Evolutionary conservation across 2,113 vertebrate species (phyloP).

Genomic region (Plectropomus leopardus): DNA sequence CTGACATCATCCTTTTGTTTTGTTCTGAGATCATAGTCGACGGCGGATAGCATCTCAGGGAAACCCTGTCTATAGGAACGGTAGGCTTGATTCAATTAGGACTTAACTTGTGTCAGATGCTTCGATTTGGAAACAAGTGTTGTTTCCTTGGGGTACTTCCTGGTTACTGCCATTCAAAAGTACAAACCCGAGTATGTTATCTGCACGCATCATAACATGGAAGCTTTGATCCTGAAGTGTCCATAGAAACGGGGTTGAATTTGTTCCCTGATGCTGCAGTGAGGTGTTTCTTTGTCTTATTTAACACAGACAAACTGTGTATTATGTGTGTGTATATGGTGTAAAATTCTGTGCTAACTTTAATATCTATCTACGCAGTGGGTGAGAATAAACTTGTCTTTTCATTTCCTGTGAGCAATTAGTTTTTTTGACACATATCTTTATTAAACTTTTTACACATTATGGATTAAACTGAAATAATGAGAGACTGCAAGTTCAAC

Average conservation of each 20-base stretch:
- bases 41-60: slow-evolving; percentile 48
- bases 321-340: background rate
- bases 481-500: too few species aligned
- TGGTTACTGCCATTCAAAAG: slow-evolving; percentile 57
- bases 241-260: slow-evolving; percentile 8
- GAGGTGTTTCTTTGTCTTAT: slow-evolving; percentile 8
- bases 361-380: background rate
- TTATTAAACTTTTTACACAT: too few species aligned
- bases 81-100: slow-evolving; percentile 71
- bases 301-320: background rate
- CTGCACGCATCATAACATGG: slow-evolving; percentile 41
- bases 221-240: slow-evolving; percentile 49
- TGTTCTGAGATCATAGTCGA: slow-evolving; percentile 55
- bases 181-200: slow-evolving; percentile 31
- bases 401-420: background rate
- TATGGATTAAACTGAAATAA: too few species aligned
- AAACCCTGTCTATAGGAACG: slow-evolving; percentile 52
- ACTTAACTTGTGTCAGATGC: slow-evolving; percentile 75
- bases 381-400: background rate
- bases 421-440: too few species aligned
- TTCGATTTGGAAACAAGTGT: slow-evolving; percentile 46
- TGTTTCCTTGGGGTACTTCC: slow-evolving; percentile 66
- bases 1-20: slow-evolving; percentile 69
- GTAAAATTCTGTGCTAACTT: background rate
- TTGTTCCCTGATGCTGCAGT: background rate